A percentile compares a stretch with the other conserved stretches of the same genome.
Evolutionary conservation across 2,113 vertebrate species (phyloP).

Genomic region (Cynoglossus semilaevis): DNA sequence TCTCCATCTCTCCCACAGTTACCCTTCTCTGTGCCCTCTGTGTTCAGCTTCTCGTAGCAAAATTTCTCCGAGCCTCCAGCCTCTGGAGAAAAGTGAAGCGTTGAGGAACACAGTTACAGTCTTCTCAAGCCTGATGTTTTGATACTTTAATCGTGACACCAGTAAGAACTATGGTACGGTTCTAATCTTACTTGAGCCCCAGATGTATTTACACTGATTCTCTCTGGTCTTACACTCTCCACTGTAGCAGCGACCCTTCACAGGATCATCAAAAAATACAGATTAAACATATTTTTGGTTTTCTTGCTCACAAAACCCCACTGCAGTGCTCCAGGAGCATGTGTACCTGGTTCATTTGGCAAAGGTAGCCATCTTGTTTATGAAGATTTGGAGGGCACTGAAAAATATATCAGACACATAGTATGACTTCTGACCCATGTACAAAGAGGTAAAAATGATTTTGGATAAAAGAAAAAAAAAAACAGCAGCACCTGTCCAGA

Average conservation of each 20-base stretch:
- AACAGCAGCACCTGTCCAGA: conserved; percentile 94
- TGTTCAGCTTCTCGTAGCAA: conserved; percentile 98
- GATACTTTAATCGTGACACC: not conserved
- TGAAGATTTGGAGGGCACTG: conserved; percentile 97
- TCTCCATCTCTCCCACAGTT: conserved; percentile 95
- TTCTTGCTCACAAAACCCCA: not conserved
- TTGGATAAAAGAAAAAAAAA: not conserved
- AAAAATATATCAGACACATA: conserved; percentile 37
- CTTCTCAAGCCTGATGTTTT: not conserved
- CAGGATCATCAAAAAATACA: conserved; percentile 2
- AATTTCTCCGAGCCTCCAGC: conserved; percentile 92
- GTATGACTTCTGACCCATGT: conserved; percentile 11
- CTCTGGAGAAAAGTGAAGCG: conserved; percentile 77
- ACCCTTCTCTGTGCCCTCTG: conserved; percentile 95
- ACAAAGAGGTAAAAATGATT: not conserved
- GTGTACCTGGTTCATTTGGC: conserved; percentile 90
- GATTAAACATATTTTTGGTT: not conserved
- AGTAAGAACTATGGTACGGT: not conserved
- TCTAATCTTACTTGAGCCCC: conserved; percentile 89
- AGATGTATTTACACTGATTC: conserved; percentile 96
- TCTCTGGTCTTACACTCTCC: conserved; percentile 98
- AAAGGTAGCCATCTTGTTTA: conserved; percentile 95
- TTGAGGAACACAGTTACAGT: conserved; percentile 7
- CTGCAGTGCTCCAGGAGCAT: not conserved
- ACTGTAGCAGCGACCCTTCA: conserved; percentile 92